Evolutionary conservation across 2,113 vertebrate genomes (phyloP), one percentile per base, ranked within the genome.

Genomic region (Pavo muticus): DNA sequence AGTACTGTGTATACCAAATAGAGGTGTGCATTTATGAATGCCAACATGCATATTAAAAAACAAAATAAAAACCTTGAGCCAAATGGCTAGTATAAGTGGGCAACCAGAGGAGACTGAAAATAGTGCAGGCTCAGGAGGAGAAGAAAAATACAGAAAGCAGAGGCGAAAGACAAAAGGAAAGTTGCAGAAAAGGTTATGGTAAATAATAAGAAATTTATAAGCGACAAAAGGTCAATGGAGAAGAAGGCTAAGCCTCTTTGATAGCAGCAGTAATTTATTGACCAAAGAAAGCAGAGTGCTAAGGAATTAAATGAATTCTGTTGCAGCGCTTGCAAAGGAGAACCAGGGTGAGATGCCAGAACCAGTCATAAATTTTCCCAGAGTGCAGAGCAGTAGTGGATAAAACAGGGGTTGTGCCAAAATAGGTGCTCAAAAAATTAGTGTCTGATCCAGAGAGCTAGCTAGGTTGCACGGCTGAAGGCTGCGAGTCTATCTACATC

Each of bases 141-240:
- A 69, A 69, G 54, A 85, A 88, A 91, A 81, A 71, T 10, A 72
- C 32, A 84, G 69, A 80, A 69, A 50, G 39, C 32, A 67, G 86
- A 70, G 77, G 52, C 68, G 23, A 85, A 79, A 54, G 25, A 69
- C 76, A 79, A 85, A 93, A 90, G 29, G 45, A 88, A 91, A 30
- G 52, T 83, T 84, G 50, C 54, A 63, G 32, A 47, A 92, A 92
- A 18, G 30, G 48, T 27, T 86, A 57, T 21, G 40, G 84, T 89
- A 91, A 76, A 75, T 81, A 92, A 90, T 77, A 92, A 91, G 88
- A 88, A 93, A 91, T 69, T 84, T 74, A 63, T 48, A 90, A 94
- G 75, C 6, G 64, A 32, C 27, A 68, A 87, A 59, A 78, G 57
- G 42, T 91, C 72, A 89, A 67, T 59, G 64, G 42, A 87, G 67